Conservation (phyloP, 2,888 invertebrate species). For the Cerastoderma edule region DNA sequence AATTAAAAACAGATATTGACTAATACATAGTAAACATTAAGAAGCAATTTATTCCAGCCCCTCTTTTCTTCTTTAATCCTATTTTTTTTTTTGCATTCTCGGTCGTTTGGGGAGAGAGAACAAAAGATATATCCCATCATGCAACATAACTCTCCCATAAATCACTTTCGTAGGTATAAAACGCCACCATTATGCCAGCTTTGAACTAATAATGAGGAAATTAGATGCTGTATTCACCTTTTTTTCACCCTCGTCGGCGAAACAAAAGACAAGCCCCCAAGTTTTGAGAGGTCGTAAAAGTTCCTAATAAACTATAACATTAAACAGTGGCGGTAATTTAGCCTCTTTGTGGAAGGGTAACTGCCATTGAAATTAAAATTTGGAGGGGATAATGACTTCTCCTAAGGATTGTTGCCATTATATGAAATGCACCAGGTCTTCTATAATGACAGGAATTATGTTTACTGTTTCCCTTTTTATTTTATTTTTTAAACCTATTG, state of each 20-base stretch:
- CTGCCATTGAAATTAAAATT: constrained; percentile 22
- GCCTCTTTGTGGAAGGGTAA: constrained; percentile 22
- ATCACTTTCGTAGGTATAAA: constrained; percentile 28
- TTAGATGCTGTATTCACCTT: constrained; percentile 23
- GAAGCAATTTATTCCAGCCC: too few relatives aligned
- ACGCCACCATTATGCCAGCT: constrained; percentile 31
- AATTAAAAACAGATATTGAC: too few relatives aligned
- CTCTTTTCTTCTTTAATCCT: too few relatives aligned
- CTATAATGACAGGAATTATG: constrained; percentile 18
- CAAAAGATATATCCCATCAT: constrained; percentile 28
- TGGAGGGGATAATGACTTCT: constrained; percentile 15
- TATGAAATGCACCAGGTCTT: constrained; percentile 22
- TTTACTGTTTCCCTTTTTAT: too few relatives aligned
- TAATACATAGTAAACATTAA: too few relatives aligned
- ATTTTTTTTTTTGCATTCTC: too few relatives aligned
- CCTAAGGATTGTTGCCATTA: constrained; percentile 1
- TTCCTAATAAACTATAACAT: constrained; percentile 39
- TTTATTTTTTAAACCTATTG: too few relatives aligned
- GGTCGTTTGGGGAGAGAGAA: too few relatives aligned
- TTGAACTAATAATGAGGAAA: constrained; percentile 36
- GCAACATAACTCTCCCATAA: constrained; percentile 23
- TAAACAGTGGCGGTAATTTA: constrained; percentile 38
- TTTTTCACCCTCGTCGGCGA: constrained; percentile 19
- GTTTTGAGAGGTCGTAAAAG: constrained; percentile 34
- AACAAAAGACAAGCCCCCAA: constrained; percentile 27